Evolutionary conservation across 2,888 invertebrate genomes (phyloP), one percentile per base, ranked within the genome.

Genomic region (Pollenia labialis): DNA sequence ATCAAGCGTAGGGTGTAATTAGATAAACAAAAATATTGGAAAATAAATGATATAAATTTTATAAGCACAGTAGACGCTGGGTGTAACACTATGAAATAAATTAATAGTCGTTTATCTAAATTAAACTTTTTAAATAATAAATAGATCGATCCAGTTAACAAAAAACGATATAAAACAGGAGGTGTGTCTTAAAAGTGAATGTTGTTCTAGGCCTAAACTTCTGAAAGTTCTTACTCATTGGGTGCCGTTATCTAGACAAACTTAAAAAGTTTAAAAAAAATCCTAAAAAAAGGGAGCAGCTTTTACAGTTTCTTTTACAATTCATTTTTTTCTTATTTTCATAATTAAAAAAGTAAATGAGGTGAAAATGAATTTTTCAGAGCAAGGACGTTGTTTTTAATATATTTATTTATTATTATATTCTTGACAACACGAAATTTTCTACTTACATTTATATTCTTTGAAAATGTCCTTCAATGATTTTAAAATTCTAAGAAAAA

Each of bases 131-230:
- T 32, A 6, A 32, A 32, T 32, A 32, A 32, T 32, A 32, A 32
- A 32, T 6, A 32, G 9, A 23, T 11, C 23, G 18, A 56, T 1
- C 14, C 18, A 56, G 14, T 23, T 56, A 23, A 23, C 23, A 14
- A 58, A 14, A 14, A 58, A 32, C 12, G 32, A 40, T 12, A 58
- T 58, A 58, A 14, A 58, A 58, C 32, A 40, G 58, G 8, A 58
- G 58, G 58, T 58, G 58, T 40, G 58, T 14, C 40, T 14, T 8
- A 32, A 58, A 58, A 58, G 40, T 32, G 58, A 58, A 32, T 40
- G 58, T 58, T 58, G 40, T 58, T 40, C 58, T 58, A 58, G 58
- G 58, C 58, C 32, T 58, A 40, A 58, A 40, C 32, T 56, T 56
- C 6, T 4, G 11, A 58, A 58, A 14, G 9, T 32, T 32, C 32